Conservation (phyloP, 1,140 invertebrate species). For the Medauroidea extradentata region DNA sequence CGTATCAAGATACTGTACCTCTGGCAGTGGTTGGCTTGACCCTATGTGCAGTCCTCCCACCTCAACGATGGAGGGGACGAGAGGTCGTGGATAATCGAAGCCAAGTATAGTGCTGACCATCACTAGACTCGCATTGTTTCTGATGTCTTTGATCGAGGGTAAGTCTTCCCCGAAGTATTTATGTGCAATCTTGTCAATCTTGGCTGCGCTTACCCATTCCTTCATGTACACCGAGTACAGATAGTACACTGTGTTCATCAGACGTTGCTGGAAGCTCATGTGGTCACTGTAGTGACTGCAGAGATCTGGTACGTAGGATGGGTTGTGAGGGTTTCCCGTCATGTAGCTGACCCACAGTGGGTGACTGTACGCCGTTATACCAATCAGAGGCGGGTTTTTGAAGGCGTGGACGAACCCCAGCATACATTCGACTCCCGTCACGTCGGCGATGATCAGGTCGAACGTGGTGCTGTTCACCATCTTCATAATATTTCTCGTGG, state of each 20-base stretch:
- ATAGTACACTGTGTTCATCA: not conserved
- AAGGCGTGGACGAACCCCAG: constrained; percentile 2
- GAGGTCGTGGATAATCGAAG: constrained; percentile 53
- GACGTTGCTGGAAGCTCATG: not conserved
- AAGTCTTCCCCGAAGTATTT: constrained; percentile 10
- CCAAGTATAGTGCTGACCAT: constrained; percentile 58
- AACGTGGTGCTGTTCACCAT: not conserved
- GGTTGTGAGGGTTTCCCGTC: not conserved
- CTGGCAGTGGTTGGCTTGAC: constrained; percentile 22
- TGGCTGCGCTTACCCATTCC: constrained; percentile 24
- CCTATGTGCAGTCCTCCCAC: constrained; percentile 50
- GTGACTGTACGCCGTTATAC: not conserved
- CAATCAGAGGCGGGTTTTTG: constrained; percentile 1
- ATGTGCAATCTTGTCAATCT: constrained; percentile 48
- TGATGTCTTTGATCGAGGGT: constrained; percentile 19
- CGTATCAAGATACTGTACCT: no score
- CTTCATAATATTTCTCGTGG: no score
- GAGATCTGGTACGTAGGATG: not conserved
- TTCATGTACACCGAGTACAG: not conserved
- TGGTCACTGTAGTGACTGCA: not conserved
- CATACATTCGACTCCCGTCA: not conserved
- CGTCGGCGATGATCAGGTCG: constrained; percentile 4
- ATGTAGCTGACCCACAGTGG: constrained; percentile 1
- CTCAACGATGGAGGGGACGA: constrained; percentile 50
- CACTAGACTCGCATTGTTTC: constrained; percentile 51